These are phyloP conservation scores for Oryzias curvinotus DNA, from an alignment of 2,113 vertebrate species.

Conservation along the genomic window DNA sequence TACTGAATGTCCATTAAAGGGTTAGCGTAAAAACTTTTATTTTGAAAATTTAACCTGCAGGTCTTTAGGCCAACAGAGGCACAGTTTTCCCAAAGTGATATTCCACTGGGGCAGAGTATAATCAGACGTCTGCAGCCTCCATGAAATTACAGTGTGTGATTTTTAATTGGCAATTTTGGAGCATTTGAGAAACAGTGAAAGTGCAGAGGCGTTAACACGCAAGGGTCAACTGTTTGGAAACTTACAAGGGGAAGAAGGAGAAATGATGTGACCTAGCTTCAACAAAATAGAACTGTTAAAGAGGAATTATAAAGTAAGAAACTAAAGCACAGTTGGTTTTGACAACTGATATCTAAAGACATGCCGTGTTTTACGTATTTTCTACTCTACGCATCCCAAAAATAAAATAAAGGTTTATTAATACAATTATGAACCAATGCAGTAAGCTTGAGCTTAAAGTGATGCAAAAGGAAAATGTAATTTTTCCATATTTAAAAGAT, in stretches of 20 bases:
- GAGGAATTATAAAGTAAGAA: background rate
- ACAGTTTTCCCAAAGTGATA: background rate
- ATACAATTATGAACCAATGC: background rate
- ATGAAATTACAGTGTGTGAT: background rate
- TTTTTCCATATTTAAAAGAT: no score
- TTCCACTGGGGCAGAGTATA: background rate
- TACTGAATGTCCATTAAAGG: no score
- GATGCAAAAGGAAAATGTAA: no score
- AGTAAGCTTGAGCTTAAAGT: no score
- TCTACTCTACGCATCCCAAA: no score
- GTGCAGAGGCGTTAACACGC: background rate
- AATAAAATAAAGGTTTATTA: no score
- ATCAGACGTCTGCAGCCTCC: background rate
- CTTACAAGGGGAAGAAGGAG: background rate
- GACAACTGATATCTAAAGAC: background rate
- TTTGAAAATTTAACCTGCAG: background rate
- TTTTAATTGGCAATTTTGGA: background rate
- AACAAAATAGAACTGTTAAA: background rate
- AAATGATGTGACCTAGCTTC: background rate
- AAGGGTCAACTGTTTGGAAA: background rate
- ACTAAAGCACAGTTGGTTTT: background rate
- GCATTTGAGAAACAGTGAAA: background rate
- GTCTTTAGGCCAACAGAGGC: background rate
- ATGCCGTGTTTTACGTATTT: background rate
- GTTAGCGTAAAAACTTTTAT: no score